Conservation (phyloP, 1,140 invertebrate genomes). For the Drosophila pallidifrons region DNA sequence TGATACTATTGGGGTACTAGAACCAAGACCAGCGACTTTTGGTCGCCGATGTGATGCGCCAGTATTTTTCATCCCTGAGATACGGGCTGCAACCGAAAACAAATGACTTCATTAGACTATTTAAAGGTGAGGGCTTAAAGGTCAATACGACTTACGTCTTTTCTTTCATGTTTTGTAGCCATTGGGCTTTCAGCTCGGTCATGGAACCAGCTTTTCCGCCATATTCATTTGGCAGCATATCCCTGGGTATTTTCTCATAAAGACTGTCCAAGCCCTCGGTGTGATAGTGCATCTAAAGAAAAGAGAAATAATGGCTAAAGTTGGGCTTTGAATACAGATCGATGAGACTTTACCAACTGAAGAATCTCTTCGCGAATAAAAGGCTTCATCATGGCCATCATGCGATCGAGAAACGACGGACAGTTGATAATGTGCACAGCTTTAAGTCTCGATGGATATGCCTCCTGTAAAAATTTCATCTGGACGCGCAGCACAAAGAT, state of each 20-base stretch:
- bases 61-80: slow-evolving; percentile 70
- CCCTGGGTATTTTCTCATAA: slow-evolving; percentile 87
- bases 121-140: background rate
- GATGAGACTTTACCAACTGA: slow-evolving; percentile 58
- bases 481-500: slow-evolving; percentile 86
- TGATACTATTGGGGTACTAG: slow-evolving; percentile 18
- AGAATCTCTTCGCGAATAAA: slow-evolving; percentile 88
- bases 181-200: slow-evolving; percentile 86
- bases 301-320: background rate
- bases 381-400: slow-evolving; percentile 87
- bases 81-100: slow-evolving; percentile 50
- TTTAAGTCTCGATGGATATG: slow-evolving; percentile 90
- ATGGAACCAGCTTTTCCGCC: slow-evolving; percentile 87
- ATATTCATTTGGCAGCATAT: slow-evolving; percentile 88
- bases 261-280: slow-evolving; percentile 87
- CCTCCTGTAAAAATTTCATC: slow-evolving; percentile 87
- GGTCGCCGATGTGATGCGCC: slow-evolving; percentile 50
- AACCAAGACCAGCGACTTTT: slow-evolving; percentile 76
- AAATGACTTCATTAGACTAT: background rate
- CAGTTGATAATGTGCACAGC: slow-evolving; percentile 90
- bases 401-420: slow-evolving; percentile 87
- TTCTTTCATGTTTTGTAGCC: slow-evolving; percentile 82
- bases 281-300: slow-evolving; percentile 87
- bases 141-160: slow-evolving; percentile 51
- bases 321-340: too few species aligned